Conservation (phyloP, 1,140 invertebrate species). For the Lepidurus arcticus region DNA sequence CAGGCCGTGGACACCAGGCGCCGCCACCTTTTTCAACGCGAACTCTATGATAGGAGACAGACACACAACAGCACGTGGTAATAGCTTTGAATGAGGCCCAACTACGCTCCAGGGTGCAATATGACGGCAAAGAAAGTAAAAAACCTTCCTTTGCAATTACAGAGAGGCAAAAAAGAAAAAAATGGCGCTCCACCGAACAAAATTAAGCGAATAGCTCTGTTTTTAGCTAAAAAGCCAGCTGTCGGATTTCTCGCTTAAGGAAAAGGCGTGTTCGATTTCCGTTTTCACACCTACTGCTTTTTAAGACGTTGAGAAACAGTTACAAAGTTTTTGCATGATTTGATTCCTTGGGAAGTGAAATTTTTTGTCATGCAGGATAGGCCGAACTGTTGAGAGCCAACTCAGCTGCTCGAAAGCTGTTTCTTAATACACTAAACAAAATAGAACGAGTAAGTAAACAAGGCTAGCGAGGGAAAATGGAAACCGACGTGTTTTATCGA, state of each 20-base stretch:
- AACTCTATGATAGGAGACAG: conserved; percentile 45
- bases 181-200: background rate
- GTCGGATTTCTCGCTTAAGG: background rate
- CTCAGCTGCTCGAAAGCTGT: no score
- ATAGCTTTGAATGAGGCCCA: background rate
- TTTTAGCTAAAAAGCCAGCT: background rate
- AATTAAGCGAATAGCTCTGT: background rate
- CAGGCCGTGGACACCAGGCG: conserved; percentile 53
- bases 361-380: no score
- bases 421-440: background rate
- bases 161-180: background rate
- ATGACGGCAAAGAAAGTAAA: background rate
- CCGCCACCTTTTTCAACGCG: conserved; percentile 52
- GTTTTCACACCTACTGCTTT: background rate
- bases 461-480: background rate
- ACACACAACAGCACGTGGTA: background rate
- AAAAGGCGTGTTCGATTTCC: background rate
- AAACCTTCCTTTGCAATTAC: background rate
- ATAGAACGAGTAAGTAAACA: background rate
- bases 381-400: no score
- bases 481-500: background rate
- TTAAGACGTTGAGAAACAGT: no score
- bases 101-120: background rate
- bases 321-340: no score
- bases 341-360: no score